Conservation (phyloP, 2,888 invertebrate genomes). For the Callosobruchus maculatus region DNA sequence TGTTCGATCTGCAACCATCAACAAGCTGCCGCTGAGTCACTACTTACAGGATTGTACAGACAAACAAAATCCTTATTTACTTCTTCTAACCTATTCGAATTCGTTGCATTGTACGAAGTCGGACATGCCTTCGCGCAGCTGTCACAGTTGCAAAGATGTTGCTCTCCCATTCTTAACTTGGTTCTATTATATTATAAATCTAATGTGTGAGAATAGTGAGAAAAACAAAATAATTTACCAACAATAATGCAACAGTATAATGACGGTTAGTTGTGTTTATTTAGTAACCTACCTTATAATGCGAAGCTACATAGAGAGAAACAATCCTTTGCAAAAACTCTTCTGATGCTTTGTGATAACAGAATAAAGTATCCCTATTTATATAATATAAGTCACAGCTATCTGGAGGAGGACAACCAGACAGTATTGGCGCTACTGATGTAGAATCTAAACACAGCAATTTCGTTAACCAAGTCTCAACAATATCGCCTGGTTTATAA, state of each 20-base stretch:
- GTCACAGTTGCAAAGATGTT: too few species aligned
- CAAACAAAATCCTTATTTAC: too few species aligned
- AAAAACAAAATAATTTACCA: too few species aligned
- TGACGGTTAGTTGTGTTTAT: background rate
- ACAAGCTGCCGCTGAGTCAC: too few species aligned
- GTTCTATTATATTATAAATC: too few species aligned
- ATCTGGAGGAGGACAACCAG: constrained; percentile 86
- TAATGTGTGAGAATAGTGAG: too few species aligned
- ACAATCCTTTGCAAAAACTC: constrained; percentile 89
- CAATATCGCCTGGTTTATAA: constrained; percentile 79
- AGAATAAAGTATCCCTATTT: constrained; percentile 91
- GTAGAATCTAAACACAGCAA: constrained; percentile 89
- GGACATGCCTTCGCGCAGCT: too few species aligned
- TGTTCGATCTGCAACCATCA: too few species aligned
- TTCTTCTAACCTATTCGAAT: too few species aligned
- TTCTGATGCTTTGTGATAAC: constrained; percentile 91
- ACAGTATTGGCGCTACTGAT: constrained; percentile 59
- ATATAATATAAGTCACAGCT: constrained; percentile 86
- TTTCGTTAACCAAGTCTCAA: constrained; percentile 89
- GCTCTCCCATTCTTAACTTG: too few species aligned
- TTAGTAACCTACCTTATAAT: constrained; percentile 75
- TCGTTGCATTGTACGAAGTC: too few species aligned
- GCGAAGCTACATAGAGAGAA: constrained; percentile 92
- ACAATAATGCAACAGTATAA: background rate
- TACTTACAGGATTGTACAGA: too few species aligned